phyloP scores from a whole-genome alignment of 2,113 vertebrate genomes.

The Oplegnathus fasciatus region DNA sequence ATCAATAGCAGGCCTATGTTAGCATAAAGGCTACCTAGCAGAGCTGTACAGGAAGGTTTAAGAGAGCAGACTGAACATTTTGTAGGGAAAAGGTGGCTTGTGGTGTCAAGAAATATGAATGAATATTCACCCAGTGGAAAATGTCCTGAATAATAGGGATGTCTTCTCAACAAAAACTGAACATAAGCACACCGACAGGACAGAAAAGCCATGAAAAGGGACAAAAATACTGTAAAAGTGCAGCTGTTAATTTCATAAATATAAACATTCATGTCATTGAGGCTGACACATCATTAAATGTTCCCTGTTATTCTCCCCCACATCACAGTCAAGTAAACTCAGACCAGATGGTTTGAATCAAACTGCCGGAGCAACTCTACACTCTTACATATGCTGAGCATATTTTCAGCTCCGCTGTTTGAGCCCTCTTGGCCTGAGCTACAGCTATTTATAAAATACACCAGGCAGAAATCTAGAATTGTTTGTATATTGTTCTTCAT shows the following conservation, averaged over 20 bases:
- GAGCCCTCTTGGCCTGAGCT: background rate
- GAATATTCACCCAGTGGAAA: background rate
- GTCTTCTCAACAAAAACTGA: background rate
- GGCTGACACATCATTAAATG: background rate
- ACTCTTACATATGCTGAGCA: conserved; percentile 15
- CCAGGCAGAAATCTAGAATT: too few relatives aligned
- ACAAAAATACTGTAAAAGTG: background rate
- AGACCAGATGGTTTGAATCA: conserved; percentile 66
- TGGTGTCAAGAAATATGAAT: conserved; percentile 11
- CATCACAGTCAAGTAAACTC: conserved; percentile 25
- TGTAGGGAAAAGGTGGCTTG: background rate
- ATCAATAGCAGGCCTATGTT: conserved; percentile 75
- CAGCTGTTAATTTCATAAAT: conserved; percentile 3
- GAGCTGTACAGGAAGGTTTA: conserved; percentile 18
- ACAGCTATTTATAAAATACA: background rate
- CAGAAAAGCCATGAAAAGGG: background rate
- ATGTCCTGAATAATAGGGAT: background rate
- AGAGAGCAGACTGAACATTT: background rate
- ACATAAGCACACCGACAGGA: background rate
- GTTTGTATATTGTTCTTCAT: too few relatives aligned
- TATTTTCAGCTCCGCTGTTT: conserved; percentile 17
- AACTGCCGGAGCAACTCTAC: conserved; percentile 18
- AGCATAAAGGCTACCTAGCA: background rate
- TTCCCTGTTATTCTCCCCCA: background rate
- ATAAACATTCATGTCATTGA: conserved; percentile 2